Base-by-base conservation (phyloP, 2,888 invertebrate genomes). In the Lasioglossum leucozonium region DNA sequence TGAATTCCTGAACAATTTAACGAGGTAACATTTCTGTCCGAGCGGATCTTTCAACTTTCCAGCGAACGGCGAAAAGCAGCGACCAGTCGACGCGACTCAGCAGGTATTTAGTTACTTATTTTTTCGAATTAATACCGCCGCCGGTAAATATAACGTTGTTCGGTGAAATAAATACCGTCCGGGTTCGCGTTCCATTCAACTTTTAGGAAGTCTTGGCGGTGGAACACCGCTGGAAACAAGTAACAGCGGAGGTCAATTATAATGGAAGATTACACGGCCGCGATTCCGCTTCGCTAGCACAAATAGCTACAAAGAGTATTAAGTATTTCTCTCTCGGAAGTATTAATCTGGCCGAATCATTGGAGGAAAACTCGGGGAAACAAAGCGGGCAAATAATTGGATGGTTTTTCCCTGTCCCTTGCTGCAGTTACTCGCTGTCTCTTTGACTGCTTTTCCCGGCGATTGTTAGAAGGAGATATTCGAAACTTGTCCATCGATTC, bases 261-360 rank as follows among this genome's bases (percentile, higher is more conserved):
- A 90, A 90, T 90, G 82, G 86, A 87, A 88, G 90, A 88, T 89
- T 89, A 89, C 85, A 77, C 82, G 77, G 79, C 88, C 85, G 82
- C 81, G 84, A 88, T 90, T 85, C 88, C 84, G 79, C 81, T 81
- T 86, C 86, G 88, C 79, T 77, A 85, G 86, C 80, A 86, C 86
- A 90, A 90, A 90, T 88, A 87, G 84, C 73, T 81, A 82, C 85
- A 88, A 84, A 87, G 89, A 85, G 90, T 87, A 90, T 89, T 84
- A 87, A 88, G 88, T 87, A 62, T 62, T 62, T 62, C 85, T 73
- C 85, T 73, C 85, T 84, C 81, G 87, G 82, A 84, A 86, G 86
- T 88, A 87, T 87, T 84, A 88, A 87, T 81, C 84, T 81, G 72
- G 72, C 75, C 88, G 90, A 88, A 85, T 79, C 90, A 88, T 91